Evolutionary conservation across 2,113 vertebrate genomes (phyloP), one percentile per base, ranked within the genome.

Genomic region (Oncorhynchus gorbuscha): DNA sequence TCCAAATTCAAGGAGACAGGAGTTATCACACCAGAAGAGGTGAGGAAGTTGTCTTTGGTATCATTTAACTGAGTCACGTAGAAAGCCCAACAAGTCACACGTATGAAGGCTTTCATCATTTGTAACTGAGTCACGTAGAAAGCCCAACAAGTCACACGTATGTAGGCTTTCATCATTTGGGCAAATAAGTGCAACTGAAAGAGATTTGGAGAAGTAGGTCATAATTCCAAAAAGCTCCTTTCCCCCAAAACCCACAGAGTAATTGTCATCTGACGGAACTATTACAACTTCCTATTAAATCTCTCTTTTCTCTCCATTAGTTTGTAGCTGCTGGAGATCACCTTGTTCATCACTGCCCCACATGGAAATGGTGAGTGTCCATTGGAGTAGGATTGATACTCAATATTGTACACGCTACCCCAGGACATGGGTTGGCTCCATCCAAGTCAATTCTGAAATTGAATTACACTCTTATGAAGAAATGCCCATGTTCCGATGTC

Each of bases 1-100:
- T 99, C 98, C 1, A 99, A 97, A 80, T 99, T 99, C 91, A 99
- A 99, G 84, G 98, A 99, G 93, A 99, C 98, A 39, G 98, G 98
- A 88, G 98, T 99, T 65, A 98, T 99, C 67, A 99, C 97, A 51
- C 98, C 98, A 59, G 98, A 99, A 82, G 98, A 99, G 94, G 98
- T 99, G 86, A 94, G 93, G 2, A 28, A 16, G 18, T 5, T 22
- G 20, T 22, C n/a, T 62, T 62, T 62, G 1, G 2, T 7, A 22
- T 62, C n/a, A 20, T 58, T 58, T 58, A 58, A 20, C 16, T 4
- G 14, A 45, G 39, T 45, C 51, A 55, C 16, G 4, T 55, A 3
- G 5, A 55, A 16, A 16, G 5, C 39, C 51, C 16, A 55, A 55
- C 3, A 45, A 45, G 39, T 45, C 39, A 45, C 39, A 45, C 39